Base-by-base conservation (phyloP, 2,113 vertebrate genomes). In the Spea bombifrons region DNA sequence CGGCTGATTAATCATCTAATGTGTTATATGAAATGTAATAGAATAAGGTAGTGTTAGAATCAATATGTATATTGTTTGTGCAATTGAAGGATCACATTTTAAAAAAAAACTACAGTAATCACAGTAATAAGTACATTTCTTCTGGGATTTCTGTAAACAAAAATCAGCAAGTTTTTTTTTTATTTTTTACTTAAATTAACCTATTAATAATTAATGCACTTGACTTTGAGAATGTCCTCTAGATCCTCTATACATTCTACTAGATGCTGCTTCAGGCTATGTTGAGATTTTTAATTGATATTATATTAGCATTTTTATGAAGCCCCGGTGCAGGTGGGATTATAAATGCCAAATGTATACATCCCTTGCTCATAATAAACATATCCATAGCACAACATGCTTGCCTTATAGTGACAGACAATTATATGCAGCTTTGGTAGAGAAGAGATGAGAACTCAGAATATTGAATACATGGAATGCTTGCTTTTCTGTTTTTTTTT, bases 261-360 rank as follows among this genome's bases (percentile, higher is more conserved):
- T 46, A 66, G 50, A 30, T 73, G n/a, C 6, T 57, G 70, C 77
- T 66, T 66, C 47, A 47, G 77, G 77, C 49, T 73, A 73, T 50
- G 47, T 13, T 52, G 48, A 17, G 49, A 30, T 63, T 30, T 16
- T 66, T 5, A 73, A 44, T 47, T 53, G 71, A 55, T 45, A 79
- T 79, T 79, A 55, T 45, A 79, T 79, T 79, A 73, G 71, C 71
- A 79, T 79, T 79, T 79, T 13, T 73, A 65, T 73, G 43, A 79
- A 57, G 66, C 48, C 44, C 50, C 72, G 53, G 12, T n/a, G 15
- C 44, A 48, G 47, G 17, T 48, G 75, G 52, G 65, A 70, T 77
- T 77, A 49, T 30, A 77, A 70, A 77, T 77, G 61, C 70, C 70
- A 61, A 77, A 77, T 57, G 10, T 10, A 12, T 30, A 30, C 30